Evolutionary conservation across 2,888 invertebrate species (phyloP), one percentile per base, ranked within the genome.

Genomic region (Eupelmus urozonus): DNA sequence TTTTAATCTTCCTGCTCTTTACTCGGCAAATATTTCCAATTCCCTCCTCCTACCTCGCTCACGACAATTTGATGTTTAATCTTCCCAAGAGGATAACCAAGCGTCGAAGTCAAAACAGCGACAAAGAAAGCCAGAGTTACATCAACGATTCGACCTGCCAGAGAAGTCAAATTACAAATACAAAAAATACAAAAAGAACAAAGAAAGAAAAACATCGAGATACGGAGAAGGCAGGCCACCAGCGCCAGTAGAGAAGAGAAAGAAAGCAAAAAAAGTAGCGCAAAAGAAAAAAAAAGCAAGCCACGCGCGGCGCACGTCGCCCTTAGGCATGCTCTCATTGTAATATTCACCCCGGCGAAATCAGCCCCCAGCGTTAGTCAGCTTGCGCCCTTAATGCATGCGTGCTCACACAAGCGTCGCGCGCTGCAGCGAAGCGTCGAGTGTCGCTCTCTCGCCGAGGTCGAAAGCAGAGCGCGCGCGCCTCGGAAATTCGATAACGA

Each of bases 271-370:
- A 42, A 55, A 67, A 55, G 34, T 34, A 5, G 45, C 3, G 9
- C 3, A 34, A 7, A 45, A 16, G 45, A 45, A 29, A 71, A 13
- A 49, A 49, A 45, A 20, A 51, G 29, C 0, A 60, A 40, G 2
- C 3, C 40, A 18, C 18, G 20, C 34, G 34, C 40, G n/a, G n/a
- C n/a, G n/a, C 18, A 4, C 18, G 9, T 53, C 49, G 55, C 42
- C n/a, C 55, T 27, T 23, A 51, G 49, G 20, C 23, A 20, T 40
- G 42, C 40, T 49, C 25, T 20, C 59, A 71, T 67, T 62, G 55
- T 77, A 66, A 66, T 71, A 51, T 71, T 59, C 59, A 59, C n/a
- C 62, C 71, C 57, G 23, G 20, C 49, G 27, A 51, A 20, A 45
- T 66, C 45, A 49, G 45, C 9, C 49, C 49, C 27, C 45, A 20